Percentiles rank a stretch among this genome's conserved stretches.
Evolutionary conservation across 1,140 invertebrate genomes (phyloP).

Genomic region (Orchestia grillus): DNA sequence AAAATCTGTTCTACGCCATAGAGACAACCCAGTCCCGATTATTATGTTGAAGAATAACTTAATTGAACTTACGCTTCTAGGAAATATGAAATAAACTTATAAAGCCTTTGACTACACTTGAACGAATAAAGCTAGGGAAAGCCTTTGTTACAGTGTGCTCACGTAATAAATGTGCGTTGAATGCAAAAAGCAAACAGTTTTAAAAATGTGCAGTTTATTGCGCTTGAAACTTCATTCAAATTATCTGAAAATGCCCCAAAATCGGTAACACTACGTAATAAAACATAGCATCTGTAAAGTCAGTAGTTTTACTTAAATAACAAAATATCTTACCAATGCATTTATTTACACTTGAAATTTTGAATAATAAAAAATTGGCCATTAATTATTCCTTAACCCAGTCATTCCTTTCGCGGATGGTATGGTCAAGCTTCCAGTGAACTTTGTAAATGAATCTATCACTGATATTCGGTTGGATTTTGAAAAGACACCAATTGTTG

Average conservation of each 20-base stretch:
- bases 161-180: neutral
- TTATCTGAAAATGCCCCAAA: no score
- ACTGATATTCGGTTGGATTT: neutral
- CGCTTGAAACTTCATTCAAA: no score
- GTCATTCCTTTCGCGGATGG: neutral
- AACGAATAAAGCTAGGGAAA: neutral
- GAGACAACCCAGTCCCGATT: neutral
- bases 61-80: neutral
- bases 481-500: neutral
- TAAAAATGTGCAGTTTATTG: no score
- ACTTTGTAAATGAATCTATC: no score
- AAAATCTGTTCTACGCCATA: neutral
- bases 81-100: neutral
- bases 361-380: no score
- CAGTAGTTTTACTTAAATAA: no score
- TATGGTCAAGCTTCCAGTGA: neutral
- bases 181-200: neutral
- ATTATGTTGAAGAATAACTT: neutral
- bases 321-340: no score
- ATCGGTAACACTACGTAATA: no score
- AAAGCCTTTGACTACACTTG: neutral
- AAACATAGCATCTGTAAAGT: no score
- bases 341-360: no score
- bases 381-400: no score
- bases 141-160: neutral